Evolutionary conservation across 2,888 invertebrate species (phyloP).

Genomic region (Pseudococcus jackbeardsleyi): DNA sequence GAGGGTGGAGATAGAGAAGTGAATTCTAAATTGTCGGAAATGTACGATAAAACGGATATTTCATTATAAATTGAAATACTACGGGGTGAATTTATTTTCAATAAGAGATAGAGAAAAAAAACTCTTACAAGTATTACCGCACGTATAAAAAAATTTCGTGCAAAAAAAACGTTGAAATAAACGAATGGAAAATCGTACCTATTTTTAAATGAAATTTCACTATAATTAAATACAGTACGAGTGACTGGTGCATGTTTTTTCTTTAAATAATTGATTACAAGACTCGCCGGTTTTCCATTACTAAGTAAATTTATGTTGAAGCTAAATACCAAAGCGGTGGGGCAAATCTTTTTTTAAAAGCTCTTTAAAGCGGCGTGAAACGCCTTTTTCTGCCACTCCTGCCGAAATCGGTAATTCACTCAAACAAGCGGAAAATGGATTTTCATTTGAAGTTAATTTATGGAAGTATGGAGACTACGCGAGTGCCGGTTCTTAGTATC

Average conservation of each 20-base stretch:
- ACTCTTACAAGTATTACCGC: neutral
- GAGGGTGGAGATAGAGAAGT: neutral
- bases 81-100: slow-evolving; percentile 38
- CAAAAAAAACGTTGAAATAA: neutral
- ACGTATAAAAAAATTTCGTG: neutral
- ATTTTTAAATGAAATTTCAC: neutral
- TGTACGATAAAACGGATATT: slow-evolving; percentile 53
- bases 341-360: slow-evolving; percentile 54
- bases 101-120: neutral
- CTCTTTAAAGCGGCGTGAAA: slow-evolving; percentile 62
- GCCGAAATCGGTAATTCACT: slow-evolving; percentile 64
- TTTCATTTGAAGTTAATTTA: slow-evolving; percentile 64
- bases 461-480: slow-evolving; percentile 60
- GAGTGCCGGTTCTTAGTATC: slow-evolving; percentile 58
- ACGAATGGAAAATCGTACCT: neutral
- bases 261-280: slow-evolving; percentile 16
- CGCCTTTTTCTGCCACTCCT: slow-evolving; percentile 63
- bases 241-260: neutral
- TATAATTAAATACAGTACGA: slow-evolving; percentile 21
- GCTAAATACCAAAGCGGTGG: slow-evolving; percentile 59
- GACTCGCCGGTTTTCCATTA: slow-evolving; percentile 34
- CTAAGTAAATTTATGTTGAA: slow-evolving; percentile 59
- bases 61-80: slow-evolving; percentile 61
- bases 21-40: slow-evolving; percentile 53
- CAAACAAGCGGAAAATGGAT: slow-evolving; percentile 64